Conservation (phyloP, 2,113 vertebrate species). For the Herpetotheres cachinnans region DNA sequence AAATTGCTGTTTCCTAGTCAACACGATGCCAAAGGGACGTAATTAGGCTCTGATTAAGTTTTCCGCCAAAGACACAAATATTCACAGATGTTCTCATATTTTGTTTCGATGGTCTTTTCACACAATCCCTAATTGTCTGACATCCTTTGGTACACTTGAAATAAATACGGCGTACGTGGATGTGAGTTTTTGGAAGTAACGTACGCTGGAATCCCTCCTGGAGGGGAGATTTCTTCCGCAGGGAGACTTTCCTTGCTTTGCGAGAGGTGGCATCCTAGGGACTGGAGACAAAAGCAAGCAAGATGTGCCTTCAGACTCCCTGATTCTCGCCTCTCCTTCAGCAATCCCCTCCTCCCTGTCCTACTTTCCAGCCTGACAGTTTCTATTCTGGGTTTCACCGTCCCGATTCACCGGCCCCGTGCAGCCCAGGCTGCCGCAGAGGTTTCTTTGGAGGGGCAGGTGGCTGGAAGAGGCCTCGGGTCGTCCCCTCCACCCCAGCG, state of each 20-base stretch:
- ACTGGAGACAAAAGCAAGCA: background rate
- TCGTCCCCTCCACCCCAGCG: background rate
- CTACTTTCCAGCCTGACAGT: background rate
- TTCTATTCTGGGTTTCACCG: background rate
- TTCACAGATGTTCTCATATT: background rate
- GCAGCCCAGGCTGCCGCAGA: background rate
- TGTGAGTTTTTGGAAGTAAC: background rate
- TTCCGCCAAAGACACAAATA: background rate
- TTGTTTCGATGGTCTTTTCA: background rate
- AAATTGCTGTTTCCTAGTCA: background rate
- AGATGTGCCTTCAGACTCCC: background rate
- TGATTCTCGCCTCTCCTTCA: background rate
- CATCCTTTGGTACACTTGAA: background rate
- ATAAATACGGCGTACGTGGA: fast-evolving
- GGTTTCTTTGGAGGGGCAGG: background rate
- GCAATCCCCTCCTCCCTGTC: conserved; percentile 8
- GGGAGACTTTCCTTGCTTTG: background rate
- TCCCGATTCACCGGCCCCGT: background rate
- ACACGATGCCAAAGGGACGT: background rate
- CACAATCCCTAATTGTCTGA: background rate
- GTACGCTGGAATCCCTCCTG: fast-evolving
- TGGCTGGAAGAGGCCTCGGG: background rate
- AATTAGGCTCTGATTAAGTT: background rate
- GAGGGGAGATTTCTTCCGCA: background rate
- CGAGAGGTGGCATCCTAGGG: background rate